Percentiles rank a stretch among this genome's conserved stretches.
These are phyloP conservation scores for Puffinus mauretanicus DNA, from an alignment of 2,113 vertebrate species.

Conservation along the genomic window DNA sequence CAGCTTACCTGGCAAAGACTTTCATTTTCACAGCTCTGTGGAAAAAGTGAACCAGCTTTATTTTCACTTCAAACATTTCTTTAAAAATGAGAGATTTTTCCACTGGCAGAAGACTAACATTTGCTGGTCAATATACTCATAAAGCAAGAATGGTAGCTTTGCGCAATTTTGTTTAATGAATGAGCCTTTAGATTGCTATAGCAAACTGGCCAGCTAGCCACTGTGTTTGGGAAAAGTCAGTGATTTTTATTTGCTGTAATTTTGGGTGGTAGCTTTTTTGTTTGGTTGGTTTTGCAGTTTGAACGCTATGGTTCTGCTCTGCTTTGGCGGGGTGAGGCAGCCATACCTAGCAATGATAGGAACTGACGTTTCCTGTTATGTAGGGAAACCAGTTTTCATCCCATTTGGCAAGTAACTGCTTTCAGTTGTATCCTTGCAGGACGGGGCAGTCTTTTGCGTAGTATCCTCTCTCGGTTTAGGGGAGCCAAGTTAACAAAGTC, in stretches of 20 bases:
- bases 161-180: constrained; percentile 8
- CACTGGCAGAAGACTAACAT: constrained; percentile 11
- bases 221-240: neutral
- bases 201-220: neutral
- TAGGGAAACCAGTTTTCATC: neutral
- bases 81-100: constrained; percentile 38
- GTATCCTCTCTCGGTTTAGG: neutral
- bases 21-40: constrained; percentile 50
- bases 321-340: neutral
- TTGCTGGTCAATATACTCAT: constrained; percentile 33
- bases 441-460: neutral
- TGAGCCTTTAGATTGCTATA: constrained; percentile 18
- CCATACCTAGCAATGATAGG: neutral
- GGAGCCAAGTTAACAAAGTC: neutral
- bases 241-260: neutral
- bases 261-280: neutral
- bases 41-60: constrained; percentile 49
- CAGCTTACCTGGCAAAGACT: constrained; percentile 52
- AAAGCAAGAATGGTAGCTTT: constrained; percentile 33
- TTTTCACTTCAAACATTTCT: constrained; percentile 26
- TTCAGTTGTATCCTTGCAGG: neutral
- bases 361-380: neutral
- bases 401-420: neutral
- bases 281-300: neutral
- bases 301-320: neutral